These are phyloP conservation scores for Latrodectus geometricus DNA, from an alignment of 1,140 invertebrate species.

Conservation along the genomic window DNA sequence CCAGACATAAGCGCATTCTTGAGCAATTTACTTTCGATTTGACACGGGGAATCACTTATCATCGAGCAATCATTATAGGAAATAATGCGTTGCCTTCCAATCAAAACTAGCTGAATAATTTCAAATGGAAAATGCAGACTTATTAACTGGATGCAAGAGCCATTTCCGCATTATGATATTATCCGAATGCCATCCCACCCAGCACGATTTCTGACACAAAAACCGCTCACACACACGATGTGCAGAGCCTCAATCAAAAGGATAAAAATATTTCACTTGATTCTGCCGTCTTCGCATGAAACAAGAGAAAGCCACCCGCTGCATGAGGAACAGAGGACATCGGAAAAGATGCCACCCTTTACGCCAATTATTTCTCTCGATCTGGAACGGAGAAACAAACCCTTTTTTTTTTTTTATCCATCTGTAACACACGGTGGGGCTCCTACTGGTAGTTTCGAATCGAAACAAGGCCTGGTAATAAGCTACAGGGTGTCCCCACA, in stretches of 20 bases:
- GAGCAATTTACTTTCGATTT: no score
- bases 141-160: no score
- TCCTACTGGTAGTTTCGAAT: background rate
- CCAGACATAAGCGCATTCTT: no score
- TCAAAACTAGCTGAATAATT: no score
- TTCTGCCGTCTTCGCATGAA: background rate
- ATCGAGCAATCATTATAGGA: no score
- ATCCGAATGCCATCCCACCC: background rate
- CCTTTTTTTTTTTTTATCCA: background rate
- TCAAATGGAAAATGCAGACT: no score
- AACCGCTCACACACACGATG: no score
- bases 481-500: slow-evolving; percentile 15
- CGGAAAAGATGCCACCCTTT: slow-evolving; percentile 26
- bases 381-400: slow-evolving; percentile 30
- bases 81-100: no score
- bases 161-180: no score
- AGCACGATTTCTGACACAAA: background rate
- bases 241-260: background rate
- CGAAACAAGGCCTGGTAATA: slow-evolving; percentile 5
- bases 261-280: background rate
- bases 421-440: background rate
- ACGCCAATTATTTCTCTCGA: slow-evolving; percentile 28
- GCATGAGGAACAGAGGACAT: slow-evolving; percentile 9
- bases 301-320: slow-evolving; percentile 17
- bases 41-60: no score